These are phyloP conservation scores for Corydoras sp. DNA, from an alignment of 2,113 vertebrate genomes.

Conservation along the genomic window DNA sequence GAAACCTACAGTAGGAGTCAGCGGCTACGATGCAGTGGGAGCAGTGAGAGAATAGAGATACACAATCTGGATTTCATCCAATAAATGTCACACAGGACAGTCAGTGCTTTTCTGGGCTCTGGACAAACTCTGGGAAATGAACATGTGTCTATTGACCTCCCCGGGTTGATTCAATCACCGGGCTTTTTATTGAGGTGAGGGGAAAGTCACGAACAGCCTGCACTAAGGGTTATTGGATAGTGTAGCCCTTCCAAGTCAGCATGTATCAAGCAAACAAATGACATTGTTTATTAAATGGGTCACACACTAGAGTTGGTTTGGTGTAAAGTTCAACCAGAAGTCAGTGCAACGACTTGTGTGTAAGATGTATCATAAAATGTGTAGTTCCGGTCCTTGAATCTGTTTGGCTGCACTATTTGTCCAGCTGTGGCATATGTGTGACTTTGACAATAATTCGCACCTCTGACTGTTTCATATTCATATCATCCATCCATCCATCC, in stretches of 20 bases:
- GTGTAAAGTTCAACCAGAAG: constrained; percentile 45
- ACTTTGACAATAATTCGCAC: no score
- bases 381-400: no score
- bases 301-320: constrained; percentile 45
- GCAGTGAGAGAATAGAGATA: not conserved
- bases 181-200: constrained; percentile 68
- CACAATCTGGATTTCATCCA: constrained; percentile 57
- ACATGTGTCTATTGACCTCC: constrained; percentile 67
- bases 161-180: constrained; percentile 67
- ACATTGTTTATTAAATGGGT: constrained; percentile 57
- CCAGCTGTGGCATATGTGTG: no score
- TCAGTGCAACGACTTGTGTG: constrained; percentile 14
- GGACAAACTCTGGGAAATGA: constrained; percentile 62
- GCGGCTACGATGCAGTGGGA: constrained; percentile 21
- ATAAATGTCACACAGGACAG: constrained; percentile 39
- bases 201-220: constrained; percentile 60
- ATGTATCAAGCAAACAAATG: constrained; percentile 48
- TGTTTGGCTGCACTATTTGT: no score
- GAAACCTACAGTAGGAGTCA: not conserved
- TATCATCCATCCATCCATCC: no score
- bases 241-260: constrained; percentile 50
- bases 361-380: no score
- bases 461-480: no score
- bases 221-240: constrained; percentile 60
- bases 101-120: constrained; percentile 42